Conservation (phyloP, 2,888 invertebrate species). For the Frankliniella fusca region DNA sequence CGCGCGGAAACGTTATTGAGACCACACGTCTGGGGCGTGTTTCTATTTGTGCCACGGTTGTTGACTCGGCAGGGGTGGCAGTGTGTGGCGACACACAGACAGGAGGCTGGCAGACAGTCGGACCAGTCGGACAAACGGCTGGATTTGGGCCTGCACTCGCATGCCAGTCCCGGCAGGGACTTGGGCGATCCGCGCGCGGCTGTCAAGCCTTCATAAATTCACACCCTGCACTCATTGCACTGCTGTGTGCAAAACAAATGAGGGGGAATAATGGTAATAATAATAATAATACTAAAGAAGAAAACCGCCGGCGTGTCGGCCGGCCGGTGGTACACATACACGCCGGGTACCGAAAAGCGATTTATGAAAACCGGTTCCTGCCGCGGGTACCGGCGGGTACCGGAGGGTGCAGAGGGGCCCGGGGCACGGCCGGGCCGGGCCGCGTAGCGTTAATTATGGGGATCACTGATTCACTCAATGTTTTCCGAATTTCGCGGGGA, state of each 20-base stretch:
- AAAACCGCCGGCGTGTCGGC: neutral
- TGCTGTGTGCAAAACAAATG: conserved; percentile 16
- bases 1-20: no score
- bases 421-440: neutral
- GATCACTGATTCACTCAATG: conserved; percentile 12
- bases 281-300: conserved; percentile 2
- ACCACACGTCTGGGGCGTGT: no score
- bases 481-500: neutral
- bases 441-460: neutral
- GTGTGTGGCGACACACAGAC: neutral
- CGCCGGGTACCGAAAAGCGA: conserved; percentile 6
- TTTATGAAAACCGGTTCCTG: conserved; percentile 20
- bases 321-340: neutral
- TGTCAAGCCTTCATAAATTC: conserved; percentile 1
- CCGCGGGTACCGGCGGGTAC: neutral
- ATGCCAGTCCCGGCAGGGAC: neutral
- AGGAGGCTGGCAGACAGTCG: neutral
- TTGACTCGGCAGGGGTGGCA: neutral
- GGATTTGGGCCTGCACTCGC: neutral
- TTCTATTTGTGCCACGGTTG: neutral
- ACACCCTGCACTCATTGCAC: neutral
- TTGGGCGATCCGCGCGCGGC: neutral
- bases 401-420: neutral
- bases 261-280: neutral
- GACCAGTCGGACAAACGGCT: neutral